Conservation (phyloP, 1,140 invertebrate species). For the Sminthurides bifidus region DNA sequence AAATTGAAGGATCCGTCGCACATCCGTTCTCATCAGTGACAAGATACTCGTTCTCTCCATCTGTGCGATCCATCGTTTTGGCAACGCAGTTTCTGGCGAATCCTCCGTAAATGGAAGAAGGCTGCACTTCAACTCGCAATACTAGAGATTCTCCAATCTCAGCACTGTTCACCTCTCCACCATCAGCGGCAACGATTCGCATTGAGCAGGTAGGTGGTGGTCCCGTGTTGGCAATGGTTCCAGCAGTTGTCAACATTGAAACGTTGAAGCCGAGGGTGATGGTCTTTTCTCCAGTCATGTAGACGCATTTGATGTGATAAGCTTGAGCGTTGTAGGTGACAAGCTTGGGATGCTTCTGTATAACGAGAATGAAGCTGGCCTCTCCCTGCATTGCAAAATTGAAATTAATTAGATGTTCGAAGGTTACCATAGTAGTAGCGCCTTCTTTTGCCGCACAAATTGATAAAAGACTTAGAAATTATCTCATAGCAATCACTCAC, state of each 20-base stretch:
- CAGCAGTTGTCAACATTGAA: slow-evolving; percentile 86
- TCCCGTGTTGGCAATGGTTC: slow-evolving; percentile 83
- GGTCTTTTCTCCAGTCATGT: slow-evolving; percentile 85
- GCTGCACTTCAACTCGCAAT: slow-evolving; percentile 84
- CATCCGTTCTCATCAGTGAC: slow-evolving; percentile 90
- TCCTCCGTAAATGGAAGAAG: slow-evolving; percentile 83
- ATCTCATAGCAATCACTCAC: slow-evolving; percentile 44
- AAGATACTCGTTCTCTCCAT: slow-evolving; percentile 78
- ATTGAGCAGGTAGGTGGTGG: slow-evolving; percentile 84
- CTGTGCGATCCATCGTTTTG: slow-evolving; percentile 71
- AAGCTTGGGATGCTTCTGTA: slow-evolving; percentile 88
- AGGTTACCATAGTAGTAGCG: not conserved
- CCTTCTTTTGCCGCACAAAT: no score
- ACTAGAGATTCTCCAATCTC: slow-evolving; percentile 85
- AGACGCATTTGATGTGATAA: slow-evolving; percentile 88
- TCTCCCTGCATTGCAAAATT: slow-evolving; percentile 50
- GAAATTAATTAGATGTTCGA: not conserved
- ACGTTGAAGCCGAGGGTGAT: slow-evolving; percentile 88
- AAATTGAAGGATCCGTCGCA: slow-evolving; percentile 80
- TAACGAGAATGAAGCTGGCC: slow-evolving; percentile 81
- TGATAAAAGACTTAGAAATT: not conserved
- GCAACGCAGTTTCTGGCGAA: slow-evolving; percentile 85
- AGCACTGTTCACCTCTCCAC: slow-evolving; percentile 75
- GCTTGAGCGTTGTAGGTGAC: slow-evolving; percentile 90
- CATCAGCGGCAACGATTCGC: slow-evolving; percentile 76